These are phyloP conservation scores for Chlorodrepanis virens DNA, from an alignment of 2,113 vertebrate genomes.

Conservation along the genomic window DNA sequence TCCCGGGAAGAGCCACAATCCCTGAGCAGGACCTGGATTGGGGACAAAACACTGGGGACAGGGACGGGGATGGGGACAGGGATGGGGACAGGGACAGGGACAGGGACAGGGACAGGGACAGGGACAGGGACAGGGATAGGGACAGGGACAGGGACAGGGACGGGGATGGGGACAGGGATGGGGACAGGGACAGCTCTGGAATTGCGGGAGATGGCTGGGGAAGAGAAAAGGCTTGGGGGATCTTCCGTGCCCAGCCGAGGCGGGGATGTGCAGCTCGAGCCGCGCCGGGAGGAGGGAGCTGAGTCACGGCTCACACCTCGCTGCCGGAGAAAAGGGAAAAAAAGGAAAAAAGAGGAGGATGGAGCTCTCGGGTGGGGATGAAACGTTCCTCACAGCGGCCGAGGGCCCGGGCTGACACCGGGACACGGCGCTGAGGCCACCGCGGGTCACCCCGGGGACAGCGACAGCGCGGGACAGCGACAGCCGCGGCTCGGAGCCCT, in stretches of 20 bases:
- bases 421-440: background rate
- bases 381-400: background rate
- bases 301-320: constrained; percentile 16
- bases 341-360: background rate
- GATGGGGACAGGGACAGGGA: no score
- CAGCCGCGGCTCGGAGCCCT: background rate
- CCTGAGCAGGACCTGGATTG: no score
- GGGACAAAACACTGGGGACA: no score
- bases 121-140: no score
- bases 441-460: background rate
- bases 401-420: background rate
- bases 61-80: no score
- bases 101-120: no score
- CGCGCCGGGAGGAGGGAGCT: background rate
- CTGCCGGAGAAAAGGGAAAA: background rate
- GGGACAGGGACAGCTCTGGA: background rate
- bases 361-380: background rate
- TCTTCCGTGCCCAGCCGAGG: background rate
- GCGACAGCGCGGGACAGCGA: background rate
- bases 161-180: background rate
- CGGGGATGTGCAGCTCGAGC: background rate
- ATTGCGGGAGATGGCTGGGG: background rate
- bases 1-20: no score
- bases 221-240: background rate
- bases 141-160: no score